A percentile compares a stretch with the other conserved stretches of the same genome.
Conservation (phyloP, 2,113 vertebrate genomes). For the Zingel zingel region DNA sequence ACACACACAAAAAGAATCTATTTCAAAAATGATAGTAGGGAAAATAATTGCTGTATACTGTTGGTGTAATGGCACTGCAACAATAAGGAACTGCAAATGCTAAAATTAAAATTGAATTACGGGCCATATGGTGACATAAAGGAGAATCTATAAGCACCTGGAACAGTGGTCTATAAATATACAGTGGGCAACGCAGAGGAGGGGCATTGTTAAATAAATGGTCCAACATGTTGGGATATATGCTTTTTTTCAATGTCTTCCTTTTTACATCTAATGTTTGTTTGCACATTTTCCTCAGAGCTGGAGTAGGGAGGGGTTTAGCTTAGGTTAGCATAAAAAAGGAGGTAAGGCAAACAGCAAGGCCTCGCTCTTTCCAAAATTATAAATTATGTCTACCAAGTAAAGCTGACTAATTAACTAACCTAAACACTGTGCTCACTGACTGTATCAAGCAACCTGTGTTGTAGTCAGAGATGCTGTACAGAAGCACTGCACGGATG, state of each 20-base stretch:
- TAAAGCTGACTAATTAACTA: constrained; percentile 8
- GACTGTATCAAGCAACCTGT: background rate
- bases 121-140: constrained; percentile 40
- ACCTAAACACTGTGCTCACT: background rate
- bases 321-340: background rate
- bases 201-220: background rate
- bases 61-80: constrained; percentile 27
- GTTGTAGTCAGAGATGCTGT: background rate
- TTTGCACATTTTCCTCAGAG: background rate
- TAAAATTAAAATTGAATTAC: constrained; percentile 39
- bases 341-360: no score
- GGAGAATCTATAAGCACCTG: constrained; percentile 16
- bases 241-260: background rate
- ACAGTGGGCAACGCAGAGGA: background rate
- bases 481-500: background rate
- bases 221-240: background rate
- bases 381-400: background rate
- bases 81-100: constrained; percentile 27
- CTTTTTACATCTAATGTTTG: no score
- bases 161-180: constrained; percentile 30
- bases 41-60: background rate
- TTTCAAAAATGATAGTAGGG: background rate
- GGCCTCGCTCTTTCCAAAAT: background rate
- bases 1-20: background rate
- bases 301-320: background rate